A percentile compares a stretch with the other conserved stretches of the same genome.
Conservation (phyloP, 1,140 invertebrate genomes). For the Plodia interpunctella region DNA sequence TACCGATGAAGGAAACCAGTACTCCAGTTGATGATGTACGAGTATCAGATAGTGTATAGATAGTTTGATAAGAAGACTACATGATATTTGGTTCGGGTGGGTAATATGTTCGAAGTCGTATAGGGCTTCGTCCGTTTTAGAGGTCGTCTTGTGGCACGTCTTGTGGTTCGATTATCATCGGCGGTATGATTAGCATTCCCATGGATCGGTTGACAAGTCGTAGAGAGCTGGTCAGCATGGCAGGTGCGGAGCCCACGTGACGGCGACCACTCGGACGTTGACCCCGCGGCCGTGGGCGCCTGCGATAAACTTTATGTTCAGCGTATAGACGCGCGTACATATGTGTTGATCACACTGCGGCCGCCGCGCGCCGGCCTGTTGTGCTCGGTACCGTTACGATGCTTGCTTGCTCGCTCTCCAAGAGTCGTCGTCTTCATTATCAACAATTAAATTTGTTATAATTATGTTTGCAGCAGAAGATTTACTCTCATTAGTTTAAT, state of each 20-base stretch:
- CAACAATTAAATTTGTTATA: not conserved
- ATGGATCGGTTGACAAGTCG: not conserved
- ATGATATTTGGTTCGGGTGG: too few relatives aligned
- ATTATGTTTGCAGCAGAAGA: not conserved
- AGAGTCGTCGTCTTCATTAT: not conserved
- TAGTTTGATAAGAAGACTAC: too few relatives aligned
- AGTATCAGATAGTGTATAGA: too few relatives aligned
- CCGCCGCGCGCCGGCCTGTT: constrained; percentile 21
- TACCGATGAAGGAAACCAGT: too few relatives aligned
- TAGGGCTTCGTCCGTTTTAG: too few relatives aligned
- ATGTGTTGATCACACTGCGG: constrained; percentile 11
- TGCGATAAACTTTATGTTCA: constrained; percentile 30
- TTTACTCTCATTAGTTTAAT: constrained; percentile 4
- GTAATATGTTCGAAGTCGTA: too few relatives aligned
- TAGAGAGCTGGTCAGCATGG: not conserved
- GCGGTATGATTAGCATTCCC: too few relatives aligned
- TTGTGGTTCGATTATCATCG: too few relatives aligned
- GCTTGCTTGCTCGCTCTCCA: constrained; percentile 33
- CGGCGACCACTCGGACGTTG: constrained; percentile 24
- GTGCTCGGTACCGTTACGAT: constrained; percentile 34
- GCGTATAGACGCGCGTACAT: constrained; percentile 16
- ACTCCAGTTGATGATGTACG: too few relatives aligned
- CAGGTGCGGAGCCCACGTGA: constrained; percentile 24
- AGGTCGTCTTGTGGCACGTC: too few relatives aligned
- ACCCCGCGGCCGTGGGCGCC: constrained; percentile 31